Conservation (phyloP, 2,797 vertebrate species). For the Anas georgica region DNA sequence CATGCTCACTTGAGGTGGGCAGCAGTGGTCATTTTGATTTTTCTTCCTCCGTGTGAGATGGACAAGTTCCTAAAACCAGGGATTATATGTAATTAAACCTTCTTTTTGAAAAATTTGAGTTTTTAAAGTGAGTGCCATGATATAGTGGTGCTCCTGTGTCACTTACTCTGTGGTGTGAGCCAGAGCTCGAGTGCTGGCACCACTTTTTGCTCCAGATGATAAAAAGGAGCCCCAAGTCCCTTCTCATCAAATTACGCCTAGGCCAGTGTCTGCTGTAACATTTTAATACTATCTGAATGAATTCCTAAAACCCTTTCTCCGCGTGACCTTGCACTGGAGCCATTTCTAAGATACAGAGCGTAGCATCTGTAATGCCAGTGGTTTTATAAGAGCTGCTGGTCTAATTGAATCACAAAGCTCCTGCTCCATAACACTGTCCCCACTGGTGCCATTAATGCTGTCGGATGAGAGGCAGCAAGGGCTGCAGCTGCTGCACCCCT, state of each 20-base stretch:
- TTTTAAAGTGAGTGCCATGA: background rate
- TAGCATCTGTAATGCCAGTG: background rate
- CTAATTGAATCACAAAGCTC: background rate
- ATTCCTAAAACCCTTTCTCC: background rate
- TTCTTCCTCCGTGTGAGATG: background rate
- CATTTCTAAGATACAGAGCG: background rate
- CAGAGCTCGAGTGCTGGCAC: background rate
- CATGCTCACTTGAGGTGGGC: background rate
- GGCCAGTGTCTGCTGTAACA: background rate
- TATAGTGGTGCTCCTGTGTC: too few relatives aligned
- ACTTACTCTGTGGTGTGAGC: fast-evolving
- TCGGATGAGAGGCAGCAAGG: background rate
- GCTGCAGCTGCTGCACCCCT: background rate
- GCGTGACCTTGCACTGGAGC: background rate
- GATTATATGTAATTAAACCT: background rate
- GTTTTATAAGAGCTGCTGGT: background rate
- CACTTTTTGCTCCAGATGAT: background rate
- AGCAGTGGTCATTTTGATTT: background rate
- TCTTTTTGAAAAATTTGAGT: background rate
- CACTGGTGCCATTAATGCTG: background rate
- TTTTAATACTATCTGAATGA: background rate
- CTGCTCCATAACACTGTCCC: background rate
- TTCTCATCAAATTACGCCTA: background rate
- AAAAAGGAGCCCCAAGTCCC: background rate
- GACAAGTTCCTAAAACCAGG: background rate